phyloP scores from a whole-genome alignment of 2,888 invertebrate species.

The Apamea monoglypha region DNA sequence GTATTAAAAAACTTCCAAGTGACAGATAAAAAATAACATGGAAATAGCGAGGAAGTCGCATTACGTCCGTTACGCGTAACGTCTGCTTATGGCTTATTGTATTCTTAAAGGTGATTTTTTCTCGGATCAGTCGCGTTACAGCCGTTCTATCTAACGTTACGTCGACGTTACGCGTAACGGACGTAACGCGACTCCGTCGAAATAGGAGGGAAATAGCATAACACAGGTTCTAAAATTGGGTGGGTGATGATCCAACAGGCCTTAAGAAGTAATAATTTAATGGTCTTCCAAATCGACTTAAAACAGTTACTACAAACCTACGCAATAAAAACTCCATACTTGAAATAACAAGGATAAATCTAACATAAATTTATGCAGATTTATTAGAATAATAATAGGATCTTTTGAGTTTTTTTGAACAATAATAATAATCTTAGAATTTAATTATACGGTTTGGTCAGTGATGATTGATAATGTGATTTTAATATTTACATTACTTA shows the following conservation, averaged over 20 bases:
- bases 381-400: constrained; percentile 16
- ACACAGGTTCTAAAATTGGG: neutral
- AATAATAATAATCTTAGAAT: neutral
- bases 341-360: constrained; percentile 24
- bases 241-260: neutral
- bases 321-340: neutral
- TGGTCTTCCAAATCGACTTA: neutral
- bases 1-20: neutral
- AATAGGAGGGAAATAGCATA: neutral
- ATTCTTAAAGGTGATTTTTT: too few species aligned
- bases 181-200: too few species aligned
- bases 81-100: too few species aligned
- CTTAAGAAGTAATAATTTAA: too few species aligned
- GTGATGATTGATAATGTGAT: constrained; percentile 15
- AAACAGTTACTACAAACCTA: neutral
- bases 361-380: neutral
- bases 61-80: too few species aligned
- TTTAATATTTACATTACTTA: constrained; percentile 48
- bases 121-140: too few species aligned
- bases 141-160: too few species aligned
- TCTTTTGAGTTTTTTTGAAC: neutral
- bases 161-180: too few species aligned
- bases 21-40: neutral
- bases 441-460: neutral
- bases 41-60: neutral